Percentiles rank a stretch among this genome's conserved stretches.
These are phyloP conservation scores for Pica pica DNA, from an alignment of 2,113 vertebrate genomes.

Conservation along the genomic window DNA sequence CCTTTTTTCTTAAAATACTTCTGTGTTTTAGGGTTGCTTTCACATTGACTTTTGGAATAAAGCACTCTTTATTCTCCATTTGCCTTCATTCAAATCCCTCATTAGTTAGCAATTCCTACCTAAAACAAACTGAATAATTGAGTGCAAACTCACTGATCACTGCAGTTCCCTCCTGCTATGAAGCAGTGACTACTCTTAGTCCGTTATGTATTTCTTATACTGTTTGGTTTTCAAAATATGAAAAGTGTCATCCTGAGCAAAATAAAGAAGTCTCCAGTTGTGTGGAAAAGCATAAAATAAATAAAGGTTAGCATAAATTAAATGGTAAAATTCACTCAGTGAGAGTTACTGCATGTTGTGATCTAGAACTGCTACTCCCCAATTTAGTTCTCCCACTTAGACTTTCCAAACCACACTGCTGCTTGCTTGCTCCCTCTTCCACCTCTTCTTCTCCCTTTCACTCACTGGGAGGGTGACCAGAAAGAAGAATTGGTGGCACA, in stretches of 20 bases:
- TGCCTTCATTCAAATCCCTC: not conserved
- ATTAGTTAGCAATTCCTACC: not conserved
- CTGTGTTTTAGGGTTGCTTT: not conserved
- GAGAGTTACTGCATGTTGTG: fast-evolving
- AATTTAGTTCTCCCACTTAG: not conserved
- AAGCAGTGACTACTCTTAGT: not conserved
- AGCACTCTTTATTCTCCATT: not conserved
- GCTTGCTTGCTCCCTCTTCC: fast-evolving
- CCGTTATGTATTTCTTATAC: not conserved
- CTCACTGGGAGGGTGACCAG: not conserved
- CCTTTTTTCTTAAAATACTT: not conserved
- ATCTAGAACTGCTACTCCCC: not conserved
- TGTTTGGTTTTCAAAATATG: not conserved
- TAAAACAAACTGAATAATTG: not conserved
- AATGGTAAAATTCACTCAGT: not conserved
- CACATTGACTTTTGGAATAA: not conserved
- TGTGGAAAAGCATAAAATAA: not conserved
- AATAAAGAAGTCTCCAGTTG: not conserved
- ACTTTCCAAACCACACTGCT: not conserved
- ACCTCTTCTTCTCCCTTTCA: fast-evolving
- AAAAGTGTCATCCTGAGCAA: not conserved
- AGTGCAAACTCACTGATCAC: not conserved
- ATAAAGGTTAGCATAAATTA: not conserved
- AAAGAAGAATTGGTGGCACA: not conserved
- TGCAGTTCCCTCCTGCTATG: not conserved